These are phyloP conservation scores for Tangara arthus DNA, from an alignment of 2,797 vertebrate species.

Conservation along the genomic window DNA sequence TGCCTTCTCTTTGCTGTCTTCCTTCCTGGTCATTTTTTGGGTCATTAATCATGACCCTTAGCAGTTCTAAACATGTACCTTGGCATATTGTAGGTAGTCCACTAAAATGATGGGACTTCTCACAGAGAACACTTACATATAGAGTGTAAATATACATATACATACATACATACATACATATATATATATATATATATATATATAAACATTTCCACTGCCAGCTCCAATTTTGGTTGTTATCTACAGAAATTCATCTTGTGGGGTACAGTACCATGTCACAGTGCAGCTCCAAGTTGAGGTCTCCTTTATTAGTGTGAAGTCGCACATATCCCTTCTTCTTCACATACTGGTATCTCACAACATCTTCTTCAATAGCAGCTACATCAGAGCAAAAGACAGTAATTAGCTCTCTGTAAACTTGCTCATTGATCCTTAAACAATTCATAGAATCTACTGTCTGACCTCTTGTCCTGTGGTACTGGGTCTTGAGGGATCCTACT, in stretches of 20 bases:
- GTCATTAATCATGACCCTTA: background rate
- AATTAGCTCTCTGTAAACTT: background rate
- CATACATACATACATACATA: background rate
- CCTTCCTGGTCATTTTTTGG: background rate
- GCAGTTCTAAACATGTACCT: background rate
- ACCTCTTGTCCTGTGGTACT: background rate
- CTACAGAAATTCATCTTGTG: background rate
- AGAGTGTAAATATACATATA: background rate
- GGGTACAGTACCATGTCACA: conserved; percentile 87
- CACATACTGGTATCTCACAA: conserved; percentile 90
- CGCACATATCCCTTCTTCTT: conserved; percentile 97
- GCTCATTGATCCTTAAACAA: background rate
- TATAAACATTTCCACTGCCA: background rate
- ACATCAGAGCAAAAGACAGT: background rate
- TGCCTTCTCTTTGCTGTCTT: background rate
- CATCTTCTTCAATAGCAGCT: conserved; percentile 92
- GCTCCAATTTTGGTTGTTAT: background rate
- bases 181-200: background rate
- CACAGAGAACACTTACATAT: background rate
- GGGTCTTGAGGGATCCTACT: background rate
- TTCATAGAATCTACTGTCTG: background rate
- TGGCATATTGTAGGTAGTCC: background rate
- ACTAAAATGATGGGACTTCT: background rate
- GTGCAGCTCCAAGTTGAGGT: conserved; percentile 92
- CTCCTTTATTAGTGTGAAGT: conserved; percentile 91